Conservation (phyloP, 1,140 invertebrate genomes). For the Globodera rostochiensis region DNA sequence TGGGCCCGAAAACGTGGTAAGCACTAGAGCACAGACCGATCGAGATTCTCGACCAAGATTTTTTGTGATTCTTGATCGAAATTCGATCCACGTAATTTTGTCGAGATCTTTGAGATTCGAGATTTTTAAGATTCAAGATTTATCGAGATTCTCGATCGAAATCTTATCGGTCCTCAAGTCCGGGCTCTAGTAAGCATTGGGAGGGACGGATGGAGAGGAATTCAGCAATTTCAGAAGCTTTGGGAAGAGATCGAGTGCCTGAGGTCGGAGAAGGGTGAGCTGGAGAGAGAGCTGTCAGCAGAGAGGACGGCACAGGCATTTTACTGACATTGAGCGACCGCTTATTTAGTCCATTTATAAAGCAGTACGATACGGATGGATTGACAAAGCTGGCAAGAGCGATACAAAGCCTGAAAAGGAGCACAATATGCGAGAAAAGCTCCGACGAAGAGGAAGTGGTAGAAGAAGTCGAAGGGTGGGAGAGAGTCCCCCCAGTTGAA, state of each 20-base stretch:
- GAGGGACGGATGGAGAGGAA: conserved; percentile 12
- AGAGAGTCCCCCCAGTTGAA: conserved; percentile 16
- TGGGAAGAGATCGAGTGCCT: conserved; percentile 55
- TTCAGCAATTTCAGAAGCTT: conserved; percentile 42
- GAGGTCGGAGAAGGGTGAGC: conserved; percentile 42
- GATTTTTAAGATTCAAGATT: too few species aligned
- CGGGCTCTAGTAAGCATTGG: neutral
- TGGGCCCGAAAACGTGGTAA: conserved; percentile 52
- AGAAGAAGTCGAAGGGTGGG: conserved; percentile 25
- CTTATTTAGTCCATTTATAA: neutral
- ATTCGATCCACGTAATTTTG: too few species aligned
- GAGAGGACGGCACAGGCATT: neutral
- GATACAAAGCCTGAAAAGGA: conserved; percentile 9
- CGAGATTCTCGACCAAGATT: too few species aligned
- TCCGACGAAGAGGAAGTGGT: conserved; percentile 13
- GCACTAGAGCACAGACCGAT: too few species aligned
- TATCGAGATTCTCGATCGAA: too few species aligned
- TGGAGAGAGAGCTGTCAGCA: conserved; percentile 51
- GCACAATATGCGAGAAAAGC: neutral
- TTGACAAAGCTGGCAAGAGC: neutral
- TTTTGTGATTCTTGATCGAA: too few species aligned
- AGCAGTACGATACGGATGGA: neutral
- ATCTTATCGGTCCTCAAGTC: too few species aligned
- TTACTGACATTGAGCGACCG: too few species aligned
- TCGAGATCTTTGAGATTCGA: too few species aligned